Base-by-base conservation (phyloP, 2,888 invertebrate genomes). In the Drosophila parthenogenetica region DNA sequence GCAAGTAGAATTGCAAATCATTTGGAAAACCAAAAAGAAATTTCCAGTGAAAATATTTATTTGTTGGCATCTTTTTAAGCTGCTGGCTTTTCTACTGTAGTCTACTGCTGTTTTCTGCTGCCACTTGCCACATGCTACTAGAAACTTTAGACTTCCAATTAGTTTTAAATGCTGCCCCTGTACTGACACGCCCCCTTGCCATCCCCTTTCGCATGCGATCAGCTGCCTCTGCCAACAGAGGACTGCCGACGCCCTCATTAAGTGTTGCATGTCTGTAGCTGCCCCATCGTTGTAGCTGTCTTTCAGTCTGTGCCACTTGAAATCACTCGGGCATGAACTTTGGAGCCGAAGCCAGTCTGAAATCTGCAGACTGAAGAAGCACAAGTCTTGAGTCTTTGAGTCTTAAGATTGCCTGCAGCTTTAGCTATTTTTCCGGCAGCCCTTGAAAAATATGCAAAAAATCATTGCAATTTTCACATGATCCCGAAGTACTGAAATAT, bases 261-360 rank as follows among this genome's bases (percentile, higher is more conserved):
- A 84, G 88, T 86, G 88, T 84, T 88, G 83, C 83, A 84, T 84
- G 83, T 83, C 63, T 77, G 68, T 53, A 46, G 69, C 62, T 59
- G 78, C 64, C 54, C 57, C 77, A 67, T 43, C 60, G 67, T 48
- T 40, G 32, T 48, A 10, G 40, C 49, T 58, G 50, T 54, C 51
- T 46, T 11, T 57, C 65, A 43, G 81, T 74, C 66, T 67, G 45
- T 60, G 67, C 65, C 77, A 71, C 77, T 79, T 55, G 72, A 71
- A 83, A 86, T 88, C 83, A 84, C 69, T 84, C 87, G 88, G 71
- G 83, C 88, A 80, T 84, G 83, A 84, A 84, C 88, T 83, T 67
- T 82, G 71, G 62, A 82, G 86, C 71, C 53, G 67, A 45, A 77
- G 82, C 67, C 37, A 54, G 77, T 74, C 77, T 67, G 55, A 55